These are phyloP conservation scores for Thermophis baileyi DNA, from an alignment of 2,113 vertebrate genomes.

Conservation along the genomic window DNA sequence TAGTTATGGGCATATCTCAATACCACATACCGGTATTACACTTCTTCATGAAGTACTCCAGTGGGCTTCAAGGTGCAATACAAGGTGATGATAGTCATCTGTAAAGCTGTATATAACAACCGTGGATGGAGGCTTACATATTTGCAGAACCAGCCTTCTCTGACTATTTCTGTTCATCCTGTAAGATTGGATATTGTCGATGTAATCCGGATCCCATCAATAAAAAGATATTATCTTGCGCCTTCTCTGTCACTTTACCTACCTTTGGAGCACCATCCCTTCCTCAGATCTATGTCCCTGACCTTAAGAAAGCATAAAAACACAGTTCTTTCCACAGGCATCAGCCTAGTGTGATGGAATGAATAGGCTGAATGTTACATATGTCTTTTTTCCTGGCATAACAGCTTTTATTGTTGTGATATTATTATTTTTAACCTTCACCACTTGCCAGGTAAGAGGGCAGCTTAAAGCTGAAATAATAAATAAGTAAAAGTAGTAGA, in stretches of 20 bases:
- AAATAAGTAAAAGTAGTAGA: neutral
- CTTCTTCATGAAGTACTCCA: neutral
- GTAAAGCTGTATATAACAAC: neutral
- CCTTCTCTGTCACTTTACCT: neutral
- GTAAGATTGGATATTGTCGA: neutral
- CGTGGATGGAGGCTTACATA: neutral
- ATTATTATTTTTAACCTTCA: neutral
- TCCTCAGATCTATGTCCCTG: neutral
- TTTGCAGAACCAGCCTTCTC: neutral
- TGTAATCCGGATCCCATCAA: neutral
- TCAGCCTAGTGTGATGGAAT: neutral
- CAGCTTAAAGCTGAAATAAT: neutral
- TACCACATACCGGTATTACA: neutral
- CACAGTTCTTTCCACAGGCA: neutral
- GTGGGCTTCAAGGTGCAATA: neutral
- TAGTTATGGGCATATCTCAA: neutral
- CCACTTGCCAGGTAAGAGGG: neutral
- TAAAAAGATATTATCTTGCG: neutral
- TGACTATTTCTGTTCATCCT: neutral
- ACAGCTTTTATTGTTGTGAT: neutral
- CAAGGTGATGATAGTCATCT: neutral
- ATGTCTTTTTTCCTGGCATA: neutral
- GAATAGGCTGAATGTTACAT: neutral
- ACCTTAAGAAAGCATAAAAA: neutral
- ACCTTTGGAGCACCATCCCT: neutral